Conservation (phyloP, 2,113 vertebrate species). For the Podiceps cristatus region DNA sequence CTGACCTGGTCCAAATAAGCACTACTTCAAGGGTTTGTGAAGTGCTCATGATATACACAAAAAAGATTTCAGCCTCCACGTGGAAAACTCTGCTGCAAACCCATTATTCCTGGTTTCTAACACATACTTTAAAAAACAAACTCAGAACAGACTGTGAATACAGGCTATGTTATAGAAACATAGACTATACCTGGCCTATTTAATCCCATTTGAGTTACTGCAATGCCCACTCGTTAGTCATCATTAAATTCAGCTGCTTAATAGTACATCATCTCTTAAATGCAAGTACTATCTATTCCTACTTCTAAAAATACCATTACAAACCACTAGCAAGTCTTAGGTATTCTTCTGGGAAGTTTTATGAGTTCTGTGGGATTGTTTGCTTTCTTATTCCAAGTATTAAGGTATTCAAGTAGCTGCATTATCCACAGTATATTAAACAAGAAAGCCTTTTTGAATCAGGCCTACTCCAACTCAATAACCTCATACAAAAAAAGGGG, state of each 20-base stretch:
- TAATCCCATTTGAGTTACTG: background rate
- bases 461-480: background rate
- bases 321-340: background rate
- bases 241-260: background rate
- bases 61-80: background rate
- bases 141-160: background rate
- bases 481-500: background rate
- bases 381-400: background rate
- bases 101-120: background rate
- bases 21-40: background rate
- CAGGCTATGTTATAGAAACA: background rate
- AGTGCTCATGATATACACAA: background rate
- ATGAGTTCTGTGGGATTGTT: background rate
- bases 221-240: background rate
- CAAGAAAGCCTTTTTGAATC: background rate
- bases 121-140: background rate
- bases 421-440: background rate
- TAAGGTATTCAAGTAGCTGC: background rate
- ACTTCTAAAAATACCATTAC: background rate
- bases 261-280: background rate
- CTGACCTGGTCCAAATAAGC: background rate
- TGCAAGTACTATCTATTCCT: background rate
- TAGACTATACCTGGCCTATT: background rate
- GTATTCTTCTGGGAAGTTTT: background rate
- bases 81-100: background rate